phyloP scores from a whole-genome alignment of 2,113 vertebrate genomes.

The Orientallactaga bullata region DNA sequence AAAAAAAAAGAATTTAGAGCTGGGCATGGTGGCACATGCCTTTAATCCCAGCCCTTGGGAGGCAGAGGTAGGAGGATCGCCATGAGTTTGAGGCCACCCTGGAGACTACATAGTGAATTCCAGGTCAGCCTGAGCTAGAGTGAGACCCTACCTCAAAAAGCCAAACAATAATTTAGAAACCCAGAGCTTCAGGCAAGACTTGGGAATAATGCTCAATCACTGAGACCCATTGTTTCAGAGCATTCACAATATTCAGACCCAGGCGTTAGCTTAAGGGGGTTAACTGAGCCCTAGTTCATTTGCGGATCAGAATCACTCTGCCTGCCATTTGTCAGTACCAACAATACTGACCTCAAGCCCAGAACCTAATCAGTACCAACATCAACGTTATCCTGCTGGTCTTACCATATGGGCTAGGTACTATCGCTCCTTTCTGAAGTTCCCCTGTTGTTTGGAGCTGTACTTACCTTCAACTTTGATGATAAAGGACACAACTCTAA shows the following conservation, averaged over 20 bases:
- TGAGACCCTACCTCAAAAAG: too few relatives aligned
- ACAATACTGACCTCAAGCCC: not conserved
- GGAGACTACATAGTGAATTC: too few relatives aligned
- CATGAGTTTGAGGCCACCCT: too few relatives aligned
- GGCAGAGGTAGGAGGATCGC: too few relatives aligned
- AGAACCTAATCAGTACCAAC: not conserved
- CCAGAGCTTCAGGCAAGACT: not conserved
- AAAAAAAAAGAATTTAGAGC: too few relatives aligned
- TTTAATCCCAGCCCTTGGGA: too few relatives aligned
- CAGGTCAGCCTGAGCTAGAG: too few relatives aligned
- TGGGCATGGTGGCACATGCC: too few relatives aligned
- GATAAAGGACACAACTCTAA: not conserved
- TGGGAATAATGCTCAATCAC: not conserved
- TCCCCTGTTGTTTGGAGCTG: not conserved
- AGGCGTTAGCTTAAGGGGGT: slow-evolving; percentile 6
- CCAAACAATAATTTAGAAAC: too few relatives aligned
- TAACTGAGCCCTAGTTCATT: not conserved
- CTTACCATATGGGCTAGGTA: too few relatives aligned
- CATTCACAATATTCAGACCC: not conserved
- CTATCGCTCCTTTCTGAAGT: not conserved
- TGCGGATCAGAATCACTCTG: not conserved
- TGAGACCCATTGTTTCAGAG: not conserved
- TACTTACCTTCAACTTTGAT: not conserved
- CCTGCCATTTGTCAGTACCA: not conserved
- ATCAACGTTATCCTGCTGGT: not conserved